phyloP scores from a whole-genome alignment of 30 jellyfish, hydroid and myxozoan genomes.

The Aurelia coerulea region DNA sequence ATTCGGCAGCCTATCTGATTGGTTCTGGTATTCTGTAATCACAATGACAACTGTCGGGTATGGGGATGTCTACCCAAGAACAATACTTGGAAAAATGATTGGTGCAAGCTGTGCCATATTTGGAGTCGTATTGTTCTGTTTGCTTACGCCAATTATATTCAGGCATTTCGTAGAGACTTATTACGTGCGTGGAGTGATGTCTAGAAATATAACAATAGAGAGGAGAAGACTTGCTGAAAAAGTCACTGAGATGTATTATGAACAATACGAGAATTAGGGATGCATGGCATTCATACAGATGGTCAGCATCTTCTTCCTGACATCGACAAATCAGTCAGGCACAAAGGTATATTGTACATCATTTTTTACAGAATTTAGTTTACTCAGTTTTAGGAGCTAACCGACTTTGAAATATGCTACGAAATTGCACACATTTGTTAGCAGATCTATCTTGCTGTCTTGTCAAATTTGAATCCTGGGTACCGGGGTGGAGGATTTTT shows the following conservation, averaged over 20 bases:
- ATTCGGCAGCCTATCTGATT: slow-evolving; percentile 59
- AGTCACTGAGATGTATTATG: slow-evolving; percentile 33
- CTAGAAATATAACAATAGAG: not conserved
- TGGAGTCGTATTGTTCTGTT: slow-evolving; percentile 80
- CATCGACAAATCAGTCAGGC: not conserved
- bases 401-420: no score
- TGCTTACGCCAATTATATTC: slow-evolving; percentile 78
- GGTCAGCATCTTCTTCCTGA: not conserved
- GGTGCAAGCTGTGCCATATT: slow-evolving; percentile 70
- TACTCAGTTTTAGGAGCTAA: no score
- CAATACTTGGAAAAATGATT: slow-evolving; percentile 68
- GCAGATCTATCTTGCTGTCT: no score
- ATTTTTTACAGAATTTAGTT: no score
- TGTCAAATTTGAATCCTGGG: no score
- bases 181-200: slow-evolving; percentile 17
- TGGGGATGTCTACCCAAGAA: slow-evolving; percentile 87
- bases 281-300: not conserved
- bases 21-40: slow-evolving; percentile 84
- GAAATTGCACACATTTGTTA: no score
- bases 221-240: slow-evolving; percentile 26
- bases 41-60: slow-evolving; percentile 89
- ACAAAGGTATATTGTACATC: no score
- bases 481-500: no score
- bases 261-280: not conserved
- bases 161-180: slow-evolving; percentile 70